phyloP scores from a whole-genome alignment of 2,797 vertebrate species.

The Pyrocephalus nanus region DNA sequence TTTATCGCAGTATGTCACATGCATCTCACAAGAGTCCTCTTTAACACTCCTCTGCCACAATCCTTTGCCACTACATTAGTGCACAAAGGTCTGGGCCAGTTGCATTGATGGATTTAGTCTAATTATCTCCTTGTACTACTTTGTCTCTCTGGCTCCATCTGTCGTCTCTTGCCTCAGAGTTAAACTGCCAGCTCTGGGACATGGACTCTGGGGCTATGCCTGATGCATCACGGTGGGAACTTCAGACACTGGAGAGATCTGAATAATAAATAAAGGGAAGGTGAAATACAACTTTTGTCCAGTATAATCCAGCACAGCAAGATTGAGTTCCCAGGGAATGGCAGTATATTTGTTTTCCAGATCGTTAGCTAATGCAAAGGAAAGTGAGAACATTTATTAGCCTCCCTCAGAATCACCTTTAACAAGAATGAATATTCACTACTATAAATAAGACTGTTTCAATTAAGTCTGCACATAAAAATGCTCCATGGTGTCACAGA shows the following conservation, averaged over 20 bases:
- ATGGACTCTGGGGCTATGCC: rapidly evolving
- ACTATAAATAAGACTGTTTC: conserved; percentile 59
- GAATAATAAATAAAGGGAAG: conserved; percentile 16
- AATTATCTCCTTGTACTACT: not conserved
- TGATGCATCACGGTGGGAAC: not conserved
- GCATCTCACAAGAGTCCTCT: not conserved
- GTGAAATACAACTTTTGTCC: conserved; percentile 20
- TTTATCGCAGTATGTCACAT: not conserved
- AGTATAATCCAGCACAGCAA: not conserved
- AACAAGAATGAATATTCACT: conserved; percentile 58
- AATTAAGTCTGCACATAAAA: conserved; percentile 61
- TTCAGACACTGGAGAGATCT: not conserved
- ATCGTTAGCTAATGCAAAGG: conserved; percentile 38
- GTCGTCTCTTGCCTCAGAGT: not conserved
- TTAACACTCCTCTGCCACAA: not conserved
- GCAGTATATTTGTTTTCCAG: conserved; percentile 57
- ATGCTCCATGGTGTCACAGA: conserved; percentile 3
- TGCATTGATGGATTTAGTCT: not conserved
- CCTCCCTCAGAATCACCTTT: conserved; percentile 52
- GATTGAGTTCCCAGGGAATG: not conserved
- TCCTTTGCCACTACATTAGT: not conserved
- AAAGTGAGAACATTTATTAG: conserved; percentile 51
- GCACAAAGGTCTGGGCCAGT: not conserved
- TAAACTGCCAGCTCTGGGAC: not conserved
- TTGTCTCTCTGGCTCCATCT: conserved; percentile 67